phyloP scores from a whole-genome alignment of 2,888 invertebrate species.

The Drosophila acutilabella region DNA sequence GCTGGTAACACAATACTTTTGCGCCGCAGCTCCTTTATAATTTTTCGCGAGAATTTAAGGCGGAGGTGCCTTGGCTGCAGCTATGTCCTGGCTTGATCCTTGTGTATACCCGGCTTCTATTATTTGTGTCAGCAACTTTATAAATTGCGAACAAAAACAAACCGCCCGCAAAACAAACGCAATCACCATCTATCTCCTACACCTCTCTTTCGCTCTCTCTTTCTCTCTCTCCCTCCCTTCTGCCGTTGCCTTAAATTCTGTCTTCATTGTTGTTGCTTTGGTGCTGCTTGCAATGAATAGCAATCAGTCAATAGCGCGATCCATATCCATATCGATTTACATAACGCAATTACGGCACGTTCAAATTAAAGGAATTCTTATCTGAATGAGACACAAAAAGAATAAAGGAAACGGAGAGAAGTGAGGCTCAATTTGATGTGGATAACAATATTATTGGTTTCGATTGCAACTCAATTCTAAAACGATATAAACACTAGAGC shows the following conservation, averaged over 20 bases:
- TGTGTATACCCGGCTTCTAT: conserved; percentile 39
- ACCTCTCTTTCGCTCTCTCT: background rate
- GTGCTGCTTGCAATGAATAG: conserved; percentile 64
- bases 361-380: conserved; percentile 33
- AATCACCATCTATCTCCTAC: conserved; percentile 5
- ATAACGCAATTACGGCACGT: conserved; percentile 75
- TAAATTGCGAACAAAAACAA: conserved; percentile 83
- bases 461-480: background rate
- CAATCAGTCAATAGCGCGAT: conserved; percentile 75
- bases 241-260: conserved; percentile 8
- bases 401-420: background rate
- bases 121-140: conserved; percentile 83
- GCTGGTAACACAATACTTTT: conserved; percentile 67
- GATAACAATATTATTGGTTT: conserved; percentile 10
- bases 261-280: conserved; percentile 54
- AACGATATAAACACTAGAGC: conserved; percentile 31
- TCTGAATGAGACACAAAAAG: conserved; percentile 15
- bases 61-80: conserved; percentile 66
- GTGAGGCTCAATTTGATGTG: background rate
- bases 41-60: conserved; percentile 79
- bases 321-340: conserved; percentile 73
- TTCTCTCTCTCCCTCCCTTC: background rate
- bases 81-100: conserved; percentile 41
- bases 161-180: conserved; percentile 75
- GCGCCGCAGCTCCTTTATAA: conserved; percentile 68